Base-by-base conservation (phyloP, 2,888 invertebrate species). In the Hesperia comma region DNA sequence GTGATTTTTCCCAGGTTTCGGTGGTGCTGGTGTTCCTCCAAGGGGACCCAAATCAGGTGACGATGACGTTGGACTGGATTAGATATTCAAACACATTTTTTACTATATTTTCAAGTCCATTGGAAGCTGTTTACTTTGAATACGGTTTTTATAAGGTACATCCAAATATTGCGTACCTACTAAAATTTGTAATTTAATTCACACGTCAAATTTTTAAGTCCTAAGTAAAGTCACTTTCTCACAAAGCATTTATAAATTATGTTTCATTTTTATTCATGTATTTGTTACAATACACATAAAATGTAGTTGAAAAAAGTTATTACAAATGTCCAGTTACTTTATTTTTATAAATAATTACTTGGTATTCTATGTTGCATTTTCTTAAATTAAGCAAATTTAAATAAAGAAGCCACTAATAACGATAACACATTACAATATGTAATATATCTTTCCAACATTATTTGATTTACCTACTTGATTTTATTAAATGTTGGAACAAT, bases 61-160 rank as follows among this genome's bases (percentile, higher is more conserved):
- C 69, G 94, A 94, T 63, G 95, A 95, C 75, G 95, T 95, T 66
- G 95, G 94, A 62, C 93, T 95, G 53, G 95, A 95, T 81, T 95
- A 94, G 79, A 53, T 21, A 26, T 26, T 33, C n/a, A 37, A 51
- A 33, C 17, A 62, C n/a, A 14, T 19, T 43, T 14, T 26, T 43
- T 33, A 56, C 40, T 21, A 19, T 37, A 41, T 56, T 19, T 40
- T n/a, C 56, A 56, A 40, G 56, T 40, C 21, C 1, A 41, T 26
- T 19, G 55, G 6, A 17, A 37, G 6, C 19, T 40, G 12, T 19
- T 57, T 43, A n/a, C 21, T 41, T 56, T 26, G 10, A 57, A 40
- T 8, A n/a, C n/a, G n/a, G 26, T 15, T 32, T 10, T 19, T 53
- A 14, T 21, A 21, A 4, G 19, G 21, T 53, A 53, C 53, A 53